phyloP scores from a whole-genome alignment of 1,140 invertebrate genomes.

The Drosophila takahashii region DNA sequence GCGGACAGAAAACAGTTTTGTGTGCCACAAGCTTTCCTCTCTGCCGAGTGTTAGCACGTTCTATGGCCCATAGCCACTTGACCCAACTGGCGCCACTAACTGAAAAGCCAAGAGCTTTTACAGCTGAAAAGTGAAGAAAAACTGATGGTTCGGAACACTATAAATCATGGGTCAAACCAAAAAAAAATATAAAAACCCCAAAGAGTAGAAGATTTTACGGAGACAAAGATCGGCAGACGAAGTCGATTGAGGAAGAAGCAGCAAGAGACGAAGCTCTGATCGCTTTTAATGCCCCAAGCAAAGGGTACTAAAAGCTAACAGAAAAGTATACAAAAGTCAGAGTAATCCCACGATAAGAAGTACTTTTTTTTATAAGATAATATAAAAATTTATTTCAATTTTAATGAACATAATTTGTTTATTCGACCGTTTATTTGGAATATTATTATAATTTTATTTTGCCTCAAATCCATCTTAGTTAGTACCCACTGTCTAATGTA shows the following conservation, averaged over 20 bases:
- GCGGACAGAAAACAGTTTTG: slow-evolving; percentile 57
- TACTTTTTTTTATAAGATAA: too few species aligned
- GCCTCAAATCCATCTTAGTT: not conserved
- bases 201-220: slow-evolving; percentile 50
- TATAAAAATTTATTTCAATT: not conserved
- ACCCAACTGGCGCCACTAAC: slow-evolving; percentile 67
- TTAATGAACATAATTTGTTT: not conserved
- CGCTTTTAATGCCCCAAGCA: slow-evolving; percentile 49
- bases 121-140: slow-evolving; percentile 32
- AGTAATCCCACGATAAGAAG: not conserved
- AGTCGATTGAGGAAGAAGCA: slow-evolving; percentile 24
- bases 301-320: slow-evolving; percentile 46
- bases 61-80: slow-evolving; percentile 59
- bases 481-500: slow-evolving; percentile 32
- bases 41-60: slow-evolving; percentile 72
- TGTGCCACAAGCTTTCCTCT: slow-evolving; percentile 7
- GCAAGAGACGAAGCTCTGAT: slow-evolving; percentile 44
- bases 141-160: slow-evolving; percentile 48
- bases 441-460: not conserved
- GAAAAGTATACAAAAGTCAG: slow-evolving; percentile 19
- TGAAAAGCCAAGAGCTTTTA: slow-evolving; percentile 49
- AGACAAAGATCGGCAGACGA: slow-evolving; percentile 29
- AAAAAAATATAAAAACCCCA: slow-evolving; percentile 38
- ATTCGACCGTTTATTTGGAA: too few species aligned
- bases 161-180: slow-evolving; percentile 62